Conservation (phyloP, 1,140 invertebrate genomes). For the Drosophila grimshawi region DNA sequence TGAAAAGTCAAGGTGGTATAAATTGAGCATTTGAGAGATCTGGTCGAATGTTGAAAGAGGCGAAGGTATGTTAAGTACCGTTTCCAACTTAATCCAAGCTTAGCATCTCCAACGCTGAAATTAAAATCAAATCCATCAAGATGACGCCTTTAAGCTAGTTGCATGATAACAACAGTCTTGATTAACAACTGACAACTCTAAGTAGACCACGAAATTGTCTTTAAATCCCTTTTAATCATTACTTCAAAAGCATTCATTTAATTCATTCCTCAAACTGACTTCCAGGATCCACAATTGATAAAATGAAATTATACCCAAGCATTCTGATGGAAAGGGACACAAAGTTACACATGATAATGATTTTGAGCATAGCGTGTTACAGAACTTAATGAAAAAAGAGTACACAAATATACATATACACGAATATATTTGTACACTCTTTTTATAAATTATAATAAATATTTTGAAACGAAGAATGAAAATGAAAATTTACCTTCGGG, state of each 20-base stretch:
- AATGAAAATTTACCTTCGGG: constrained; percentile 88
- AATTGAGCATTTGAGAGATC: too few relatives aligned
- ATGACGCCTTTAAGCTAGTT: constrained; percentile 3
- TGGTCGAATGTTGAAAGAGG: neutral
- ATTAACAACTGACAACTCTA: neutral
- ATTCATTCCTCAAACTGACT: too few relatives aligned
- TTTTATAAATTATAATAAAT: neutral
- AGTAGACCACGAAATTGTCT: neutral
- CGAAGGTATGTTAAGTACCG: neutral
- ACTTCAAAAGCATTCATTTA: too few relatives aligned
- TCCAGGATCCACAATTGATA: too few relatives aligned
- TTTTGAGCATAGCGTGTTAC: neutral
- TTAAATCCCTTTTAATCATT: too few relatives aligned
- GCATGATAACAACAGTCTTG: neutral
- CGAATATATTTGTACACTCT: neutral
- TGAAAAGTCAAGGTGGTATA: neutral
- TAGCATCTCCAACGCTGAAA: constrained; percentile 64
- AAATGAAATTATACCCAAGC: too few relatives aligned
- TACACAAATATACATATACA: neutral
- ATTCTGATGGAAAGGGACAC: neutral
- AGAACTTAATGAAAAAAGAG: neutral
- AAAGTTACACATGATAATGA: neutral
- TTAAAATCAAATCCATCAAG: constrained; percentile 45
- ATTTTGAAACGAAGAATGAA: constrained; percentile 11
- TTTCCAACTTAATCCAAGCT: constrained; percentile 51